A percentile compares a stretch with the other conserved stretches of the same genome.
Evolutionary conservation across 2,888 invertebrate species (phyloP).

Genomic region (Coenonympha arcania): DNA sequence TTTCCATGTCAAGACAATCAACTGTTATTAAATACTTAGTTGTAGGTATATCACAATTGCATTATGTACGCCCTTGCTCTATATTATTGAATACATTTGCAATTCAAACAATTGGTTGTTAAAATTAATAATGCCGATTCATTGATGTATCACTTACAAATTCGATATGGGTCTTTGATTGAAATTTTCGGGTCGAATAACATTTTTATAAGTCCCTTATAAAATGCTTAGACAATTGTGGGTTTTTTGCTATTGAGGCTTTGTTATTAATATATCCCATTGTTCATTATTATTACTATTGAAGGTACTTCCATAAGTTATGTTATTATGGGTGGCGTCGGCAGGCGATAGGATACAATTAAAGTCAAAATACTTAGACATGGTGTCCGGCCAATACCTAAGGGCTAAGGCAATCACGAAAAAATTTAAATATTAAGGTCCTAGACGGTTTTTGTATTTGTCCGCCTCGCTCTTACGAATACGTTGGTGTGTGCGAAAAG

Average conservation of each 20-base stretch:
- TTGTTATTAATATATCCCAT: background rate
- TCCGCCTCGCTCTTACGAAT: too few relatives aligned
- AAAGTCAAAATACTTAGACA: too few relatives aligned
- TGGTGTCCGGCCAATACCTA: too few relatives aligned
- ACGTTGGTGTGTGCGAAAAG: too few relatives aligned
- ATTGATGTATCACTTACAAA: slow-evolving; percentile 35
- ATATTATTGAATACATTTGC: slow-evolving; percentile 36
- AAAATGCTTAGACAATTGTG: background rate
- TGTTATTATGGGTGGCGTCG: background rate
- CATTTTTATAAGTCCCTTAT: slow-evolving; percentile 9
- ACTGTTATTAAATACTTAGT: slow-evolving; percentile 21
- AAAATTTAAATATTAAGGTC: too few relatives aligned
- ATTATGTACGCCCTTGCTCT: slow-evolving; percentile 43
- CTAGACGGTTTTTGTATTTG: too few relatives aligned
- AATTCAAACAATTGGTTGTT: slow-evolving; percentile 35
- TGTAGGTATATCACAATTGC: slow-evolving; percentile 27
- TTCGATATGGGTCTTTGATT: slow-evolving; percentile 37
- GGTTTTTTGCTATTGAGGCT: background rate
- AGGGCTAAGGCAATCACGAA: too few relatives aligned
- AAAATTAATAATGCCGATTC: slow-evolving; percentile 40
- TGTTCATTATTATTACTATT: background rate
- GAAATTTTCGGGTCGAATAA: slow-evolving; percentile 14
- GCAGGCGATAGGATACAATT: too few relatives aligned
- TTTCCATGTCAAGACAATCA: slow-evolving; percentile 30
- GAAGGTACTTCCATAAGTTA: background rate